Evolutionary conservation across 2,888 invertebrate genomes (phyloP), one percentile per base, ranked within the genome.

Genomic region (Drosophila stalkeri): DNA sequence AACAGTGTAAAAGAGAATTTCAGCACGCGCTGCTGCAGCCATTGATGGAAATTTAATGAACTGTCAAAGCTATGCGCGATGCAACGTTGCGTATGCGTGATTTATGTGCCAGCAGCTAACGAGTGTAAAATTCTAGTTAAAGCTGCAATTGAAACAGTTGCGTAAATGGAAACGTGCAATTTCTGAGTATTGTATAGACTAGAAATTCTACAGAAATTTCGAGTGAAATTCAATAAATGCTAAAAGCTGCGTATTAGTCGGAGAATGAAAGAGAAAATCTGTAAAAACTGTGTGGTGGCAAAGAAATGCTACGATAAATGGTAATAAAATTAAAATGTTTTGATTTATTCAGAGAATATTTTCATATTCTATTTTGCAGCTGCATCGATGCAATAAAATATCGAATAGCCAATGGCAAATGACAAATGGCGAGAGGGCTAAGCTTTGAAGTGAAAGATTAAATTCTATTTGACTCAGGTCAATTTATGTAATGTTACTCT

Each of bases 31-130:
- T 51, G 59, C 55, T 67, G 75, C 64, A 57, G 60, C 63, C 75
- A 75, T 77, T 77, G 78, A 81, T 77, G 78, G 61, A 72, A 88
- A 81, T 78, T 88, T 86, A 86, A 85, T 83, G 89, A 86, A 76
- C 84, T 86, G 89, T 86, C 86, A 86, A 75, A 74, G 65, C 75
- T 46, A 56, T 59, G 39, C 54, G 52, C 47, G 41, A 57, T 77
- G 78, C 83, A 86, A 61, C 89, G 76, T 57, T 65, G 78, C 86
- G 86, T 79, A 83, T 89, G 77, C 62, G 72, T 89, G 89, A 86
- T 85, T 85, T 81, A 77, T 86, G 76, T 64, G 44, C 43, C 60
- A 54, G 9, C 64, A 64, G 60, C 44, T 70, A 70, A 56, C 55
- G 63, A 20, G 54, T 47, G 69, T 55, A 55, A 59, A 61, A 20